Base-by-base conservation (phyloP, 1,140 invertebrate species). In the Ips nitidus region DNA sequence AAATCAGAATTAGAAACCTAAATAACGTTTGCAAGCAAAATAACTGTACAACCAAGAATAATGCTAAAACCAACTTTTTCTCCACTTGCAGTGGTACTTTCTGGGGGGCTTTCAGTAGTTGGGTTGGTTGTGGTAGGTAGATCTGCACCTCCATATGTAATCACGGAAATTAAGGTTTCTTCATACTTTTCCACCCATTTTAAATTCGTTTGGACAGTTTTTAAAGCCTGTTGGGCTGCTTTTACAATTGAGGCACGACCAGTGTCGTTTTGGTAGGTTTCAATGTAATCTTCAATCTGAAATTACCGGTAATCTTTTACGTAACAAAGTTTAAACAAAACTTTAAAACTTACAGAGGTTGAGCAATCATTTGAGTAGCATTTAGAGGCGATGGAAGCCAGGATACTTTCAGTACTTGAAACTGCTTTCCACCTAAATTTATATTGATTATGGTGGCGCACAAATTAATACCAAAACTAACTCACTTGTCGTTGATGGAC, bases 91-190 rank as follows among this genome's bases (percentile, higher is more conserved):
- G 59, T 58, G 39, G 56, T 3, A 8, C 38, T 3, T 41, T 57
- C 55, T 4, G 39, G n/a, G 4, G 55, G 36, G 8, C 8, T n/a
- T 3, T 2, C 42, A n/a, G 41, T 45, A 22, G 41, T 45, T 8
- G 58, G 22, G 22, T 22, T 60, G 55, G 55, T 3, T 6, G 61
- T 7, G 39, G 43, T 63, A 38, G 37, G 7, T 3, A 5, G 1
- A 52, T 50, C 7, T 7, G 7, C 60, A 6, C 55, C 64, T 39
- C 50, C 53, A 45, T 66, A 57, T 36, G 58, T 8, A 57, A 66
- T 66, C 8, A 66, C 64, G 3, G 64, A 57, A 47, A 36, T 57
- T 4, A 66, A 57, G 40, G 50, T 40, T 4, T 45, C 41, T 6
- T 42, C 53, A 37, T 66, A 56, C 41, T 66, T 36, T 2, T 57